Evolutionary conservation across 1,140 invertebrate species (phyloP), one percentile per base, ranked within the genome.

Genomic region (Stegodyphus mimosarum): DNA sequence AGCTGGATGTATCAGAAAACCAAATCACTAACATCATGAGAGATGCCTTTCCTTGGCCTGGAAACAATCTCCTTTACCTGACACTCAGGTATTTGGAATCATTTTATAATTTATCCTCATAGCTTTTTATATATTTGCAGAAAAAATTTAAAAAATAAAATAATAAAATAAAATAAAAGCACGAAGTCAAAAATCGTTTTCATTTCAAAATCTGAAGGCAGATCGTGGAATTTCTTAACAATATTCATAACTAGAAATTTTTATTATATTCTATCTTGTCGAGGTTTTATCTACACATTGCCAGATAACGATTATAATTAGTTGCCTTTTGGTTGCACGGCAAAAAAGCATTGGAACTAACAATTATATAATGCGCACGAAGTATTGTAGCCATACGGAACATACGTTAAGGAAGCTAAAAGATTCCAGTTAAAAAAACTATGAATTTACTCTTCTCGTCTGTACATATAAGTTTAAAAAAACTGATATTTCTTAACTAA

Each of bases 1-100:
- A 80, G n/a, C 50, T 83, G 7, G 80, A 83, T 53, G 64, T 83
- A n/a, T 83, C 80, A 0, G 69, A 72, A 10, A 83, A 83, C 5
- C 49, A 74, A 11, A 73, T 83, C 6, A 11, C 33, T 13, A 17
- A 3, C n/a, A 18, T 83, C 6, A 15, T n/a, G 9, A 83, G 80
- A 66, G 17, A 66, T 67, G 17, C 55, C 7, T 83, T 83, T 6
- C 71, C 80, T 5, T 48, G 2, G 7, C 80, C 80, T 6, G 80
- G 80, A 67, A 83, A 83, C 17, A 49, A 48, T 0, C 49, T 83
- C 3, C 51, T 73, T 13, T 83, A 74, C 48, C 72, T 83, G 0
- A 64, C 55, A 7, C 33, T 83, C 6, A 83, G 70, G 80, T 83
- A 74, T 13, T 13, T n/a, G 2, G 1, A 9, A 49, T 1, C 17